Evolutionary conservation across 2,888 invertebrate species (phyloP).

Genomic region (Bimastos eiseni): DNA sequence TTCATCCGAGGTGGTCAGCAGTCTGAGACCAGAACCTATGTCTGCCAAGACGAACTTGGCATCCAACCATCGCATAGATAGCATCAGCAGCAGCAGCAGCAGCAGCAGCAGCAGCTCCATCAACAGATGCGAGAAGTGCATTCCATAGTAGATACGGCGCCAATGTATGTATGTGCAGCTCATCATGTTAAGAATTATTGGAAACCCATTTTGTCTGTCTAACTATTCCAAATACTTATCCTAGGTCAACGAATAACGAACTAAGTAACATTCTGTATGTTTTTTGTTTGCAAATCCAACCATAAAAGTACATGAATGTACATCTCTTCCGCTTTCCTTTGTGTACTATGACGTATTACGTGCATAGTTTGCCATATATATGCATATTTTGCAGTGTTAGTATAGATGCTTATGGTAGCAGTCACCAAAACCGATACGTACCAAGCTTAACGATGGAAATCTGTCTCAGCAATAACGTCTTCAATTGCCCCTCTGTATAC

Average conservation of each 20-base stretch:
- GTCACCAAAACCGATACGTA: too few species aligned
- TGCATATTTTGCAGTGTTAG: too few species aligned
- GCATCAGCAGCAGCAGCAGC: background rate
- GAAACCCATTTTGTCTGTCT: background rate
- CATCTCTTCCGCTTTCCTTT: too few species aligned
- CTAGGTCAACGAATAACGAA: background rate
- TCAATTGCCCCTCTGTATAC: too few species aligned
- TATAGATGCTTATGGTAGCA: too few species aligned
- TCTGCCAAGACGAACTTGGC: background rate
- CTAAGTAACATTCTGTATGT: background rate
- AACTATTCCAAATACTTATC: background rate
- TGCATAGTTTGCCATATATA: too few species aligned
- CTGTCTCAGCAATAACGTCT: too few species aligned
- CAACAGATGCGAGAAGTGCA: background rate
- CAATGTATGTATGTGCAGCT: too few species aligned
- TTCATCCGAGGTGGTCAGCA: background rate
- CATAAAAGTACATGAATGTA: too few species aligned
- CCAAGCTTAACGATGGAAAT: too few species aligned
- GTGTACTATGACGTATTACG: too few species aligned
- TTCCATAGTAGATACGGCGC: background rate
- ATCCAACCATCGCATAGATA: background rate
- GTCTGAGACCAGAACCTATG: background rate
- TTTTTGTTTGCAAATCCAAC: too few species aligned
- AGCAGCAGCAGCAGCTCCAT: background rate
- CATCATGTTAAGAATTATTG: background rate